These are phyloP conservation scores for Stenopsyche tienmushanensis DNA, from an alignment of 1,140 invertebrate species.

Conservation along the genomic window DNA sequence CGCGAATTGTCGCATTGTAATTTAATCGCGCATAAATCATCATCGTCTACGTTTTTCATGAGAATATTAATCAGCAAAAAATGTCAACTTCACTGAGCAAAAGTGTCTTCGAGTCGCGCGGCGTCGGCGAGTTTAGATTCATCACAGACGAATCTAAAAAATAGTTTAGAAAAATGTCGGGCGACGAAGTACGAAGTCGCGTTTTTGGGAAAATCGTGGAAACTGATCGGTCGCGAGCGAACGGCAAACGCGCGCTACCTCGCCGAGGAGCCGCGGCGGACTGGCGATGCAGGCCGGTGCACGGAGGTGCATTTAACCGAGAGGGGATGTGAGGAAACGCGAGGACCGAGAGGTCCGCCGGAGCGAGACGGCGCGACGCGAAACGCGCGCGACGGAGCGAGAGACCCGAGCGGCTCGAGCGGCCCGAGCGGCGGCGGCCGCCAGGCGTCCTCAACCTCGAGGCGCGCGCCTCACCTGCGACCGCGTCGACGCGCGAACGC, in stretches of 20 bases:
- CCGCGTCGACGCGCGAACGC: no score
- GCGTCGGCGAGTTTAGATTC: not conserved
- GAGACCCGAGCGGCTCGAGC: not conserved
- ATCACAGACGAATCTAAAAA: not conserved
- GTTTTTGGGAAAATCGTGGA: not conserved
- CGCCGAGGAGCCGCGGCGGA: not conserved
- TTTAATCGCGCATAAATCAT: no score
- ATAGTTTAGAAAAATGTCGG: not conserved
- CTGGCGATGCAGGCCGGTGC: constrained; percentile 17
- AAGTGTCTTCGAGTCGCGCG: no score
- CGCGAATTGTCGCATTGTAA: no score
- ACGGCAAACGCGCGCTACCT: not conserved
- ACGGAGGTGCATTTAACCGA: constrained; percentile 19
- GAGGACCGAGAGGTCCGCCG: not conserved
- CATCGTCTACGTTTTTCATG: no score
- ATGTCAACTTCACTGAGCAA: no score
- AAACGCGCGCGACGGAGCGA: not conserved
- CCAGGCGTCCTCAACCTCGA: not conserved
- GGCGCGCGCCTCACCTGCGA: not conserved
- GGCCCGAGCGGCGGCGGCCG: not conserved
- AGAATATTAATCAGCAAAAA: no score
- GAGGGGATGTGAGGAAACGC: not conserved
- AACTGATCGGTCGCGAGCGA: not conserved
- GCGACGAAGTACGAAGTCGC: not conserved
- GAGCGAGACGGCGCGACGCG: not conserved